Base-by-base conservation (phyloP, 2,113 vertebrate species). In the Passer montanus region DNA sequence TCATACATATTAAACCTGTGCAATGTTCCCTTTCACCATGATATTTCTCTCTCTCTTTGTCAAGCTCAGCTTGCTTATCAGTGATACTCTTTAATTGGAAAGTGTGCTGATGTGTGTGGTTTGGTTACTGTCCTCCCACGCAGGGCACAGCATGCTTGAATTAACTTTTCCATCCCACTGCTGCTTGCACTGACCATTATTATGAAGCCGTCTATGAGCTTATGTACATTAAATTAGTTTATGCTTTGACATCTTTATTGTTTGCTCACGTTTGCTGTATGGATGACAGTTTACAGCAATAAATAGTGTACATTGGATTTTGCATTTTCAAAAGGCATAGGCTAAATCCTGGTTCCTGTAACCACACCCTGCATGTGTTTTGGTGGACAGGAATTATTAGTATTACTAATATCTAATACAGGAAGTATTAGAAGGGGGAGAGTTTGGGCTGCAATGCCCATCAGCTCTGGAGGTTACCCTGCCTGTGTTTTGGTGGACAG, bases 71-170 rank as follows among this genome's bases (percentile, higher is more conserved):
- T 73, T 66, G 33, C 58, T 58, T 60, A 53, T 47, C 52, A 50
- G 47, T n/a, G 60, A 44, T 15, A 12, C 11, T 43, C 22, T 62
- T n/a, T 15, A 63, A 27, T 52, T 79, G 44, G 37, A 56, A 53
- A 56, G 64, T 22, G 28, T 77, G 44, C 53, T 49, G 58, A 8
- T 49, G 11, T 31, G 9, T 83, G 84, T 73, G 78, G 37, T 79
- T 85, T 93, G 52, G 63, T 85, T 74, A 37, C 66, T 73, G 50
- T 64, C 89, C 69, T 94, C 93, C 93, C 87, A 87, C 94, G 3
- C 26, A 30, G 0, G 3, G 56, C 3, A 3, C 3, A 0, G 46
- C 4, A 0, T 28, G 37, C 59, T 83, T 6, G 0, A 46, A 8
- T 79, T 56, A 77, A 91, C 59, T 43, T 93, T 91, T 73, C 87